Conservation (phyloP, 2,797 vertebrate species). For the Poecilia wingei region DNA sequence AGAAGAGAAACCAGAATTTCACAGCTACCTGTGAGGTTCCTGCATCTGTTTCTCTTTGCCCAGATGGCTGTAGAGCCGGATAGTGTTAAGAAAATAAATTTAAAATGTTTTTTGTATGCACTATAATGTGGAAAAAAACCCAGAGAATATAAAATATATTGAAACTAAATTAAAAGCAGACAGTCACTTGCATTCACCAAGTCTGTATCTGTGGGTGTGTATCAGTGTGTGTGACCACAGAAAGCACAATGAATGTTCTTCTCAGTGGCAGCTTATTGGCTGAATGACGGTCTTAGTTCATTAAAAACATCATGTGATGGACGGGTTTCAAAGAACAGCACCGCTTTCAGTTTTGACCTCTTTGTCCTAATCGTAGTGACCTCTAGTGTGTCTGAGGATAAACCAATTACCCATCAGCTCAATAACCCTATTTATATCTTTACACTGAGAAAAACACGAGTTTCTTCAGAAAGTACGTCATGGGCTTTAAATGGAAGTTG, state of each 20-base stretch:
- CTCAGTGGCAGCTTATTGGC: background rate
- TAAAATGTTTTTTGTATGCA: too few species aligned
- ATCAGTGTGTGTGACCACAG: background rate
- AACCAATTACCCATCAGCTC: background rate
- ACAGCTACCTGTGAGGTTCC: too few species aligned
- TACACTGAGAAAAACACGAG: background rate
- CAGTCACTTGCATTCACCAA: background rate
- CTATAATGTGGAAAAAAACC: too few species aligned
- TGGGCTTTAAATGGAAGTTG: background rate
- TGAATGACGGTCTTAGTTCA: background rate
- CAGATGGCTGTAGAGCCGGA: too few species aligned
- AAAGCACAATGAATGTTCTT: background rate
- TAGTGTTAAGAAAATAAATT: too few species aligned
- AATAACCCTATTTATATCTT: background rate
- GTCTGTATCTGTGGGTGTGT: background rate
- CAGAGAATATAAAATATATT: background rate
- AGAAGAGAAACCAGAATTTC: too few species aligned
- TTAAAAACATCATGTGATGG: background rate
- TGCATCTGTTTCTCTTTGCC: too few species aligned
- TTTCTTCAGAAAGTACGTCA: background rate
- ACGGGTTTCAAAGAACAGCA: background rate
- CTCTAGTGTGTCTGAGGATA: background rate
- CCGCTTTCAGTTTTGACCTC: background rate
- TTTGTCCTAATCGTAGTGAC: background rate
- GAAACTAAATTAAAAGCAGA: background rate